These are phyloP conservation scores for Athetis lepigone DNA, from an alignment of 2,888 invertebrate species.

Conservation along the genomic window DNA sequence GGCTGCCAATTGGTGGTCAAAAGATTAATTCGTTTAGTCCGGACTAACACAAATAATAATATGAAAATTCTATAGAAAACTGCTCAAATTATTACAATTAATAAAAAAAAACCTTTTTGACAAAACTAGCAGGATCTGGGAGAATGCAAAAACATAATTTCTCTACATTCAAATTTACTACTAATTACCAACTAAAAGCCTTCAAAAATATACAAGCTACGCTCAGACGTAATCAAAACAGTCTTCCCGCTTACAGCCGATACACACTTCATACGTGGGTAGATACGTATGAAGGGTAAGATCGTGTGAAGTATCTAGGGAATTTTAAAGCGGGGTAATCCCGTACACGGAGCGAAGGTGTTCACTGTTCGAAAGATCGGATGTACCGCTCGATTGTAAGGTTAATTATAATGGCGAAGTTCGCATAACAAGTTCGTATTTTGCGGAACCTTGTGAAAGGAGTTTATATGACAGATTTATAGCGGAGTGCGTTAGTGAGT, in stretches of 20 bases:
- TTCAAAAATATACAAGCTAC: not conserved
- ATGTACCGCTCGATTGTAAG: slow-evolving; percentile 23
- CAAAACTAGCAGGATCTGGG: too few species aligned
- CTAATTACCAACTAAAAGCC: too few species aligned
- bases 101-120: too few species aligned
- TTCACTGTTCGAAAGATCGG: slow-evolving; percentile 41
- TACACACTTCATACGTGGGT: slow-evolving; percentile 44
- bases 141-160: too few species aligned
- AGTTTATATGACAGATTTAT: slow-evolving; percentile 50
- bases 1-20: too few species aligned
- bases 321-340: slow-evolving; percentile 72
- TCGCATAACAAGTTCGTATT: slow-evolving; percentile 32
- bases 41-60: too few species aligned
- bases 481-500: slow-evolving; percentile 24
- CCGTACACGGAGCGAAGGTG: slow-evolving; percentile 54
- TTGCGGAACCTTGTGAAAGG: slow-evolving; percentile 14
- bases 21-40: too few species aligned
- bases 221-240: not conserved
- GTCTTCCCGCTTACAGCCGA: slow-evolving; percentile 31
- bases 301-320: slow-evolving; percentile 68
- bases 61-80: too few species aligned
- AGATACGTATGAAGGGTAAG: slow-evolving; percentile 60
- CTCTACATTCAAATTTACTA: too few species aligned
- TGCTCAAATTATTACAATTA: too few species aligned
- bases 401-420: slow-evolving; percentile 50